Evolutionary conservation across 2,888 invertebrate genomes (phyloP), one percentile per base, ranked within the genome.

Genomic region (Acanthosoma haemorrhoidale): DNA sequence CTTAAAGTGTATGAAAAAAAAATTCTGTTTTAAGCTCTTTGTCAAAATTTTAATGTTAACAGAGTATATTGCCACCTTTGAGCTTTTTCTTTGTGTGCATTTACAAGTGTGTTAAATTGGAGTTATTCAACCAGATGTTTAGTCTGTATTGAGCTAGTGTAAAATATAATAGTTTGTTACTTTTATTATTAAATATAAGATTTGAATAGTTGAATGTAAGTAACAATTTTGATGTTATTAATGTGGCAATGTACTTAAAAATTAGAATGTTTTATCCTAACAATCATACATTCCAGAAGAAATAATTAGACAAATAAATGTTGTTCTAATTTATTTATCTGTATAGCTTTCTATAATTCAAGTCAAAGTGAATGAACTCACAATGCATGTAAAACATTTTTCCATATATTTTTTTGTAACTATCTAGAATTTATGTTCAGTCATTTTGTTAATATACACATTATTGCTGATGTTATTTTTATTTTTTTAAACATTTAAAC

Each of bases 221-320:
- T 41, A 25, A 51, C 21, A 51, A 51, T 51, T 51, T 51, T 25
- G 21, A 51, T 63, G 39, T 29, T 41, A 25, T 63, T 29, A 21
- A 38, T 39, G 63, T 41, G 63, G 63, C 63, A 63, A 63, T 63
- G 63, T 63, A 63, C 63, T 63, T 63, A 63, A 39, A 63, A 63
- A 63, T 29, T 63, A 38, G 41, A 36, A 61, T 21, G 32, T 61
- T 61, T 61, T 61, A 61, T 61, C 38, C 18, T 41, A 38, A 63
- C 63, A 29, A 63, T 63, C 38, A 61, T 63, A 63, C 63, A 63
- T 63, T 63, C 63, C 63, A 38, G 25, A 59, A 15, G 13, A 59
- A 63, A 39, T 38, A 39, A 25, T 38, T 36, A 38, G 36, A 63
- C 25, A 39, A 63, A 38, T 34, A 63, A 39, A 34, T 34, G 61